Base-by-base conservation (phyloP, 2,888 invertebrate species). In the Spilosoma lubricipeda region DNA sequence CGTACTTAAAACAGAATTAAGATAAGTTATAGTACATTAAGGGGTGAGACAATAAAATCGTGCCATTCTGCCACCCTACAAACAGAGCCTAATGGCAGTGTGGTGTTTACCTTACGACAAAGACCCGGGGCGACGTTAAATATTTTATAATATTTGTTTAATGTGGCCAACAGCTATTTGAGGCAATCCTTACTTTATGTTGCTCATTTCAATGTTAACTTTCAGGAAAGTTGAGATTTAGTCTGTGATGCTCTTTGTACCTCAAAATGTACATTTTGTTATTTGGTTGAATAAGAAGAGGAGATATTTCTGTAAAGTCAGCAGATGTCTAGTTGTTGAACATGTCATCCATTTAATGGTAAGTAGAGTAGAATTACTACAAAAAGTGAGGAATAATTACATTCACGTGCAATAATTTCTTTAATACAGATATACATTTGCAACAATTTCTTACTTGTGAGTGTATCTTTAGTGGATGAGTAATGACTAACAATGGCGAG, bases 141-240 rank as follows among this genome's bases (percentile, higher is more conserved):
- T 88, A 89, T 89, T 90, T 90, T 90, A 89, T 90, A 88, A 89
- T 89, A 88, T 88, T 90, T 86, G 84, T 83, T 77, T 88, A 89
- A 89, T 89, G 86, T 84, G 85, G 85, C 85, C 86, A 77, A 76
- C 80, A 84, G 86, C 86, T 84, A 85, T 90, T 85, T 85, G 80
- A 81, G 81, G 77, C 76, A 82, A 86, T 82, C 80, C 82, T 78
- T 79, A 77, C 77, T 86, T 85, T 82, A 79, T 78, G 78, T 78
- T 75, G 64, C 77, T 83, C 82, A 85, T 86, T 86, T 84, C 82
- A 85, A 86, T 86, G 85, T 80, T 82, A 80, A 81, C 73, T 82
- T 82, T 78, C 59, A n/a, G 67, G 36, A 15, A 78, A 76, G 69
- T 73, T 75, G 65, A 68, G 42, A 75, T 76, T 71, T 78, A 71